Evolutionary conservation across 2,113 vertebrate species (phyloP).

Genomic region (Phylloscopus whistleri): DNA sequence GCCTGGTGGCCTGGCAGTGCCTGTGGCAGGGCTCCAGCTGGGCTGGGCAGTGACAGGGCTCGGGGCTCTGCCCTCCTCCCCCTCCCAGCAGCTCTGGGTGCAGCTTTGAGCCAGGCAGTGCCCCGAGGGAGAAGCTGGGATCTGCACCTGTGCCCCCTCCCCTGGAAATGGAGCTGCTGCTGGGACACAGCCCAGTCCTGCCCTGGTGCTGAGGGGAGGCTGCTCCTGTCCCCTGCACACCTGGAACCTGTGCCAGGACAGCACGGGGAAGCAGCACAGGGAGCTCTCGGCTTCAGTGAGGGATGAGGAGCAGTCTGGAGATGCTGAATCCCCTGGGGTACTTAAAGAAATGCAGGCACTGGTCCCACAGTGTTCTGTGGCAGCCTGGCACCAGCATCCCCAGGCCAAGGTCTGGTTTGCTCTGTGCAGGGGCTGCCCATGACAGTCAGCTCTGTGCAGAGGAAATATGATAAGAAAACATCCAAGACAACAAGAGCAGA

Average conservation of each 20-base stretch:
- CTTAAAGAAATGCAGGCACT: accelerated
- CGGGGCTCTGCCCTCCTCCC: neutral
- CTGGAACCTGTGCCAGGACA: accelerated
- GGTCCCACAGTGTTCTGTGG: accelerated
- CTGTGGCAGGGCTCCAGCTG: accelerated
- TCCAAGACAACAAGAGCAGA: neutral
- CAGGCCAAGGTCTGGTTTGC: neutral
- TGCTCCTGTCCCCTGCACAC: neutral
- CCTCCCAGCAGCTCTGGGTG: accelerated
- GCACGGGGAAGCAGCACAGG: accelerated
- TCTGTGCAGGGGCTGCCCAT: accelerated
- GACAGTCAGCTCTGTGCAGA: accelerated
- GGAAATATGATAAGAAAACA: accelerated
- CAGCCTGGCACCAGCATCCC: neutral
- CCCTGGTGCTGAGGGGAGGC: neutral
- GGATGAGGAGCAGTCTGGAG: neutral
- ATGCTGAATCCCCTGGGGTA: accelerated
- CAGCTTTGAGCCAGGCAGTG: accelerated
- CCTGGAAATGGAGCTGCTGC: accelerated
- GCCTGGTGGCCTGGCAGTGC: accelerated
- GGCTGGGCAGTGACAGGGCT: neutral
- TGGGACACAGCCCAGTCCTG: accelerated
- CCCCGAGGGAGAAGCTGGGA: neutral
- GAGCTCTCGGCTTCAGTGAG: neutral
- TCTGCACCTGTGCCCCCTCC: accelerated